Conservation (phyloP, 2,113 vertebrate genomes). For the Antechinus stuartii region DNA sequence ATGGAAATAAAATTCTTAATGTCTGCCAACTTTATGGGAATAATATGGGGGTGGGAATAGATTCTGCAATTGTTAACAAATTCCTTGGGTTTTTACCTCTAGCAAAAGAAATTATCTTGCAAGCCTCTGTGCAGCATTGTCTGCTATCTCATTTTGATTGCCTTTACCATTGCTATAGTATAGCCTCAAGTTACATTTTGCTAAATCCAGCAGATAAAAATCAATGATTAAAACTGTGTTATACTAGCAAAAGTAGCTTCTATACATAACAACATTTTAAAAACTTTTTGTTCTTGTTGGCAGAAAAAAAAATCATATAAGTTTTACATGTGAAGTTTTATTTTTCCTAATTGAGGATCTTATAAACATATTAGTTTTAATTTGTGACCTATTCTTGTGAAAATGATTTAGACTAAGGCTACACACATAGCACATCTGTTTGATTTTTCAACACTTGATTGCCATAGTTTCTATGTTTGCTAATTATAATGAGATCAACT, state of each 20-base stretch:
- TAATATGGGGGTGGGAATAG: conserved; percentile 34
- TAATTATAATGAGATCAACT: not conserved
- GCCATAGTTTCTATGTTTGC: not conserved
- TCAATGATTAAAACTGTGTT: conserved; percentile 8
- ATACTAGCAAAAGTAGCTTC: conserved; percentile 2
- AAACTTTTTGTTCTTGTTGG: conserved; percentile 5
- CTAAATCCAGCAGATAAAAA: conserved; percentile 44
- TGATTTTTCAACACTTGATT: not conserved
- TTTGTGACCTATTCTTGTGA: not conserved
- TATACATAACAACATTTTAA: not conserved
- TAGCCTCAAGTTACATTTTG: conserved; percentile 30
- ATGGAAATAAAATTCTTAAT: conserved; percentile 64
- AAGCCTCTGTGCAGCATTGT: not conserved
- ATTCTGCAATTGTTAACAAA: conserved; percentile 48
- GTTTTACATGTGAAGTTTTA: not conserved
- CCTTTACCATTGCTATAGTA: conserved; percentile 25
- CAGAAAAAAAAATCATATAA: not conserved
- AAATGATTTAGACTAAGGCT: not conserved
- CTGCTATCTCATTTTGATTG: conserved; percentile 58
- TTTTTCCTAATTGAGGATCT: not conserved
- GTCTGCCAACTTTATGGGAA: conserved; percentile 37
- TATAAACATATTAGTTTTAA: not conserved
- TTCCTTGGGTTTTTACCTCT: conserved; percentile 35
- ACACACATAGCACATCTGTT: not conserved
- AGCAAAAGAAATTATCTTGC: conserved; percentile 14